Conservation (phyloP, 1,140 invertebrate species). For the Leptopilina clavipes region DNA sequence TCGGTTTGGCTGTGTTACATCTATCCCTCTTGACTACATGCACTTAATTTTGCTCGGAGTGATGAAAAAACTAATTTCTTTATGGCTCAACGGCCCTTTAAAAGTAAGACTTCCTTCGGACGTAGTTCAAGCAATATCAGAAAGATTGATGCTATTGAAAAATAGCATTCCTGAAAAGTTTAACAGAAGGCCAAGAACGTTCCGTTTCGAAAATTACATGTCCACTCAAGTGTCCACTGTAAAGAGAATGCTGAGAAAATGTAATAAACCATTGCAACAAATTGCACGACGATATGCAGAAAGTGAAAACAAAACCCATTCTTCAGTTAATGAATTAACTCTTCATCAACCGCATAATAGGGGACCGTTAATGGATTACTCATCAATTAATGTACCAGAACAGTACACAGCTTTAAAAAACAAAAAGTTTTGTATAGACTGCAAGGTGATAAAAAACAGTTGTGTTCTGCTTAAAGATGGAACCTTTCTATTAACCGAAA, state of each 20-base stretch:
- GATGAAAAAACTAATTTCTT: constrained; percentile 57
- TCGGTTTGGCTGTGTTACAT: constrained; percentile 46
- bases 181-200: constrained; percentile 53
- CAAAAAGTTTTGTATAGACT: constrained; percentile 15
- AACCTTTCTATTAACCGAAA: no score
- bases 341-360: no score
- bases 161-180: constrained; percentile 50
- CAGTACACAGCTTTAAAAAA: no score
- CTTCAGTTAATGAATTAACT: no score
- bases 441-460: constrained; percentile 44
- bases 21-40: constrained; percentile 62
- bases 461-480: no score
- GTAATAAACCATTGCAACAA: no score
- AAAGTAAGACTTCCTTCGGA: constrained; percentile 26
- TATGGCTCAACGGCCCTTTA: constrained; percentile 57
- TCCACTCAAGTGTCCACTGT: background rate
- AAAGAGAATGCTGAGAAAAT: no score
- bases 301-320: no score
- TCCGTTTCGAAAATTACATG: constrained; percentile 43
- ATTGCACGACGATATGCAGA: no score
- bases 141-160: background rate
- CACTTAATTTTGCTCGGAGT: no score
- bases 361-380: no score
- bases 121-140: constrained; percentile 34
- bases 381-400: no score